Evolutionary conservation across 2,888 invertebrate genomes (phyloP).

Genomic region (Dastarcus helophoroides): DNA sequence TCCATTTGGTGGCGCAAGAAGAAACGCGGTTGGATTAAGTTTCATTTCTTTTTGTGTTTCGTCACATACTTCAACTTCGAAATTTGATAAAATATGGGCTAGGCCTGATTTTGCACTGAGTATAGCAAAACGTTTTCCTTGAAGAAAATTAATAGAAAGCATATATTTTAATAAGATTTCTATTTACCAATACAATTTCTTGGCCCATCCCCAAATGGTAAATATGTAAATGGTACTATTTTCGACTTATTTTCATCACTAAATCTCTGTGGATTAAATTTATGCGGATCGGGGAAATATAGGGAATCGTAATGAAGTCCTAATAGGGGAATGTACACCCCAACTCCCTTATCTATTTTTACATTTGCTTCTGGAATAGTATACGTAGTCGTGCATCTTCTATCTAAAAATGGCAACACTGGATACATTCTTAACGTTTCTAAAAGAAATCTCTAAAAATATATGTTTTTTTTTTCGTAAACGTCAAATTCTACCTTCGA

Average conservation of each 20-base stretch:
- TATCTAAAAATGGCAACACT: conserved; percentile 27
- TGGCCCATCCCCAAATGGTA: conserved; percentile 16
- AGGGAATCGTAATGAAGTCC: conserved; percentile 30
- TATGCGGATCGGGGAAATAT: conserved; percentile 31
- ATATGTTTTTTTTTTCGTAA: too few relatives aligned
- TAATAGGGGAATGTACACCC: conserved; percentile 28
- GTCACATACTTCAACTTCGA: not conserved
- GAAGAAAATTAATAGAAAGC: conserved; percentile 1
- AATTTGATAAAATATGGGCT: conserved; percentile 1
- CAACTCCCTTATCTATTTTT: conserved; percentile 28
- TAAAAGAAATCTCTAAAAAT: conserved; percentile 21
- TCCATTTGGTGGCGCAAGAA: conserved; percentile 2
- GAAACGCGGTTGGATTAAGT: conserved; percentile 4
- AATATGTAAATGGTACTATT: conserved; percentile 8
- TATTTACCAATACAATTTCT: conserved; percentile 15
- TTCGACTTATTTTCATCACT: conserved; percentile 20
- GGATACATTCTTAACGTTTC: conserved; percentile 38
- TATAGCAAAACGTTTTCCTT: conserved; percentile 3
- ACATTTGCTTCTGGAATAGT: conserved; percentile 22
- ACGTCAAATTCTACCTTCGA: conserved; percentile 24
- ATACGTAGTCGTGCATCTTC: conserved; percentile 24
- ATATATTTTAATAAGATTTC: not conserved
- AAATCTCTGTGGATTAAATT: conserved; percentile 35
- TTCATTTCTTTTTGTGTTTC: conserved; percentile 2
- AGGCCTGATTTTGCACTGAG: conserved; percentile 3